Conservation (phyloP, 2,113 vertebrate species). For the Myotis davidii region DNA sequence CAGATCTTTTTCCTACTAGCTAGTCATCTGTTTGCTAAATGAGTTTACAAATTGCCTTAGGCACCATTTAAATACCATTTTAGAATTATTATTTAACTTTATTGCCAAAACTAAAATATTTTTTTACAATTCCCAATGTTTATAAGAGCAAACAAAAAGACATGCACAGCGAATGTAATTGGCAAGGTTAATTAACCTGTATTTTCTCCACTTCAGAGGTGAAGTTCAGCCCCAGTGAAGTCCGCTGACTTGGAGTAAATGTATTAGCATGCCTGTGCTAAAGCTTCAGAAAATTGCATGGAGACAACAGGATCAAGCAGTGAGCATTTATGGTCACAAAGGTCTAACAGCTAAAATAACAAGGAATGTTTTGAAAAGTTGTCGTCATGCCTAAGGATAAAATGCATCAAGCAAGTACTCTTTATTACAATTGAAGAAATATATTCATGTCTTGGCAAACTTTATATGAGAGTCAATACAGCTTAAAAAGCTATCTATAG, state of each 20-base stretch:
- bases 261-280: background rate
- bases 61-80: slow-evolving; percentile 83
- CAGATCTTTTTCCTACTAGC: slow-evolving; percentile 81
- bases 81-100: slow-evolving; percentile 83
- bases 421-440: background rate
- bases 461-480: background rate
- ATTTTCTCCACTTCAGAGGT: background rate
- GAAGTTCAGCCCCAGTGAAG: background rate
- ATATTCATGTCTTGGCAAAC: background rate
- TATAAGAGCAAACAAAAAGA: slow-evolving; percentile 46
- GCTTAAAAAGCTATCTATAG: background rate
- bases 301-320: background rate
- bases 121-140: slow-evolving; percentile 34
- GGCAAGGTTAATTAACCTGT: slow-evolving; percentile 56
- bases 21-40: slow-evolving; percentile 84
- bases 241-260: background rate
- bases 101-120: slow-evolving; percentile 74
- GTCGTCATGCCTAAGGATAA: background rate
- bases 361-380: slow-evolving; percentile 17
- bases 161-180: background rate
- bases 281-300: background rate
- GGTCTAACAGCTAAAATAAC: background rate
- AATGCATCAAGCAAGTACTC: background rate
- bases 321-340: background rate
- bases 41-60: slow-evolving; percentile 81